Evolutionary conservation across 2,797 vertebrate species (phyloP).

Genomic region (Steatocranus sp.): DNA sequence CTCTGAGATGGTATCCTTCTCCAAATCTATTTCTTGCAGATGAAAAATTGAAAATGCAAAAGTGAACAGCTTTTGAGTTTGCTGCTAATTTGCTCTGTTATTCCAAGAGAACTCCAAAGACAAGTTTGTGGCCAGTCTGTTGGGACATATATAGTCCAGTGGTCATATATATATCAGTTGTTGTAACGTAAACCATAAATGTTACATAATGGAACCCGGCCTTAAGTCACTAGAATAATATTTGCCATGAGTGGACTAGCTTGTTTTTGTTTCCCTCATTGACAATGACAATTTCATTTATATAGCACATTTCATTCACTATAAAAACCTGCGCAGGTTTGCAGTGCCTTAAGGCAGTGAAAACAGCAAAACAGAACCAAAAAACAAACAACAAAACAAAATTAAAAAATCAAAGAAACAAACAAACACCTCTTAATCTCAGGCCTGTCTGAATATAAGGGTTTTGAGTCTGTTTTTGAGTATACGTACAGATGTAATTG

Average conservation of each 20-base stretch:
- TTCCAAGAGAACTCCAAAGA: background rate
- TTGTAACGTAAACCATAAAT: background rate
- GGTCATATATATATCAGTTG: background rate
- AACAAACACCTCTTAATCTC: background rate
- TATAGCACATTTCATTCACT: background rate
- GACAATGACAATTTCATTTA: background rate
- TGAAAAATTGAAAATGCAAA: conserved; percentile 64
- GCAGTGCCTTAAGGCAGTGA: background rate
- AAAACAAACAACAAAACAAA: background rate
- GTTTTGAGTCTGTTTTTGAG: background rate
- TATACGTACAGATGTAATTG: background rate
- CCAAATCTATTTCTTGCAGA: conserved; percentile 60
- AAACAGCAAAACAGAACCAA: accelerated
- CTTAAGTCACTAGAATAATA: background rate
- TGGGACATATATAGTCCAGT: background rate
- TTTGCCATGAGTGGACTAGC: background rate
- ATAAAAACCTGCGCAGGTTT: background rate
- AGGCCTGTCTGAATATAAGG: background rate
- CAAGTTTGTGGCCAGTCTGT: background rate
- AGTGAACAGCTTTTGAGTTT: background rate
- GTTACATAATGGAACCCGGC: background rate
- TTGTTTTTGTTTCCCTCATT: background rate
- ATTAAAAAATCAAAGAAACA: background rate
- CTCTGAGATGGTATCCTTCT: conserved; percentile 62
- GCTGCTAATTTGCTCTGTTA: conserved; percentile 24